Evolutionary conservation across 1,140 invertebrate genomes (phyloP).

Genomic region (Chironomus striatipennis): DNA sequence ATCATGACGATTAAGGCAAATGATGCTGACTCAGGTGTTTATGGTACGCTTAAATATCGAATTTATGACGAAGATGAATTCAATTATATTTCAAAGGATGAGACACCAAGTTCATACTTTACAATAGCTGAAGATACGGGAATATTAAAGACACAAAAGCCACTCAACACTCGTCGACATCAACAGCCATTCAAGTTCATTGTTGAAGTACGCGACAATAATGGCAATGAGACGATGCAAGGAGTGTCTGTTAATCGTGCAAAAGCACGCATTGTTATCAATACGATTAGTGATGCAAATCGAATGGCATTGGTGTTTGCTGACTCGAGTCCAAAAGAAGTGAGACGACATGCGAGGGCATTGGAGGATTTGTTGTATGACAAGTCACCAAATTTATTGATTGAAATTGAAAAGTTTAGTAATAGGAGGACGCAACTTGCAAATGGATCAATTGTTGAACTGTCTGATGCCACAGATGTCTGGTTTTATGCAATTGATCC

Average conservation of each 20-base stretch:
- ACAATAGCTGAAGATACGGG: slow-evolving; percentile 62
- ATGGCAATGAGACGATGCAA: slow-evolving; percentile 34
- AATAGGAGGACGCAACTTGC: slow-evolving; percentile 55
- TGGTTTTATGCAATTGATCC: slow-evolving; percentile 83
- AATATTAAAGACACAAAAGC: slow-evolving; percentile 60
- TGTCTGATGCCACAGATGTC: slow-evolving; percentile 68
- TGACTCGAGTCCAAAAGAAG: slow-evolving; percentile 59
- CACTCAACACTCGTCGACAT: slow-evolving; percentile 55
- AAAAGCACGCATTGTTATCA: slow-evolving; percentile 43
- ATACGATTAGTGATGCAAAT: slow-evolving; percentile 58
- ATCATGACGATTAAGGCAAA: slow-evolving; percentile 66
- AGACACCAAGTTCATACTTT: slow-evolving; percentile 49
- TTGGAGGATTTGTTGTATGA: slow-evolving; percentile 64
- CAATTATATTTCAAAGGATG: slow-evolving; percentile 42
- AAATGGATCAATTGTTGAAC: slow-evolving; percentile 64
- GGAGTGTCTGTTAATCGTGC: slow-evolving; percentile 30
- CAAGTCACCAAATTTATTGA: slow-evolving; percentile 55
- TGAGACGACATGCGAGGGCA: slow-evolving; percentile 54
- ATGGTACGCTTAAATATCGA: slow-evolving; percentile 63
- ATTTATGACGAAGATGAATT: slow-evolving; percentile 40
- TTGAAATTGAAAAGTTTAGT: slow-evolving; percentile 69
- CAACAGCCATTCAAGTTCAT: slow-evolving; percentile 64
- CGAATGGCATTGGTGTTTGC: slow-evolving; percentile 69
- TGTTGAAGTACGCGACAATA: slow-evolving; percentile 48
- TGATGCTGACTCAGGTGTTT: slow-evolving; percentile 73